Base-by-base conservation (phyloP, 2,113 vertebrate genomes). In the Gavia stellata region DNA sequence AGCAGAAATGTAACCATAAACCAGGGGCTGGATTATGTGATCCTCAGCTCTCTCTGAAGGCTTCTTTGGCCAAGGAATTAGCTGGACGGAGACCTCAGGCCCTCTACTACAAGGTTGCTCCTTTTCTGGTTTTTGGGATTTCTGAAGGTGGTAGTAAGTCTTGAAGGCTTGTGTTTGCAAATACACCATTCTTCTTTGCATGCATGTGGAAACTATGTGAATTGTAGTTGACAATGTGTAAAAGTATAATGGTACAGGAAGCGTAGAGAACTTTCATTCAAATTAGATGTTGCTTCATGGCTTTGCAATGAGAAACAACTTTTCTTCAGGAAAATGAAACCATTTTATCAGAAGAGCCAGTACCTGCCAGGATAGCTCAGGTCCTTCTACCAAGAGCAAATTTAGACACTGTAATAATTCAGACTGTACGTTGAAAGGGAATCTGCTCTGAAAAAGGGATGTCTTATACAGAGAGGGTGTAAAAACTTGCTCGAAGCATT, bases 211-310 rank as follows among this genome's bases (percentile, higher is more conserved):
- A 85, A 34, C 40, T 29, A 17, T 0, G 2, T 23, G 62, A 67
- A n/a, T 15, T 56, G 36, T 31, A 63, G 47, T 10, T 62, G 61
- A 36, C 74, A 44, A 7, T 7, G 42, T 44, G 33, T 34, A 26
- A 26, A 74, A 56, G 23, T 23, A 6, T 21, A 50, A 74, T 4
- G 19, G 36, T 45, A n/a, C 12, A 21, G 36, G 67, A 80, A 50
- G 28, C 36, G 38, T 59, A 11, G 53, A 74, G 61, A 42, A 23
- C 25, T 84, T 47, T 11, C 44, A 79, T 68, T 61, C 59, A 72
- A 8, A 36, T 53, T 25, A 5, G 40, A 19, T 1, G 2, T 10
- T 67, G 31, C 62, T 59, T 26, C 56, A 3, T 0, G 0, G 16
- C 38, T 53, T 53, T 56, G 53, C 33, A 59, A 3, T 3, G 33